phyloP scores from a whole-genome alignment of 2,797 vertebrate genomes.

The Leucoraja ocellata region DNA sequence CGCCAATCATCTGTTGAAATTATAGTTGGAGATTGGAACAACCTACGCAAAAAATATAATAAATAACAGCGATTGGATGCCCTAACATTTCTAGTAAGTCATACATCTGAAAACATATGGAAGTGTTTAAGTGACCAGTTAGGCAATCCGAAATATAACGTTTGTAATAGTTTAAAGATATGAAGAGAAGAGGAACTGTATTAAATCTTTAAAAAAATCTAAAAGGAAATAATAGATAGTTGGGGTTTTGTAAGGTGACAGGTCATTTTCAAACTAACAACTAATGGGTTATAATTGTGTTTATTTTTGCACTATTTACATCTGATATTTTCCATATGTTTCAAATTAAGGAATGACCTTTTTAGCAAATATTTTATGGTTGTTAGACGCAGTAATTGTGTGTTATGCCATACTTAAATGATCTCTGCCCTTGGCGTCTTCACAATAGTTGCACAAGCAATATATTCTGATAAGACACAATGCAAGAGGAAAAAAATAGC shows the following conservation, averaged over 20 bases:
- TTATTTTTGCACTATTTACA: conserved; percentile 9
- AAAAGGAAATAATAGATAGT: conserved; percentile 21
- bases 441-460: no score
- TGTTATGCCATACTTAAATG: neutral
- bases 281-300: conserved; percentile 12
- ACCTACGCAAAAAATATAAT: neutral
- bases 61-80: neutral
- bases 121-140: conserved; percentile 11
- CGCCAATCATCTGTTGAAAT: neutral
- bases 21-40: neutral
- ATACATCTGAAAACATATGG: neutral
- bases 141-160: neutral
- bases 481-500: neutral
- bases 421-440: conserved; percentile 10
- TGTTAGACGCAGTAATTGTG: conserved; percentile 6
- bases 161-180: neutral
- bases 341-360: conserved; percentile 6
- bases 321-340: conserved; percentile 30
- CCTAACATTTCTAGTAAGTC: neutral
- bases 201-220: neutral
- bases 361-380: conserved; percentile 31
- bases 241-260: neutral
- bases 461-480: neutral
- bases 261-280: conserved; percentile 10
- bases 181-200: neutral